Percentiles rank a stretch among this genome's conserved stretches.
Evolutionary conservation across 2,888 invertebrate species (phyloP).

Genomic region (Cerastis rubricosa): DNA sequence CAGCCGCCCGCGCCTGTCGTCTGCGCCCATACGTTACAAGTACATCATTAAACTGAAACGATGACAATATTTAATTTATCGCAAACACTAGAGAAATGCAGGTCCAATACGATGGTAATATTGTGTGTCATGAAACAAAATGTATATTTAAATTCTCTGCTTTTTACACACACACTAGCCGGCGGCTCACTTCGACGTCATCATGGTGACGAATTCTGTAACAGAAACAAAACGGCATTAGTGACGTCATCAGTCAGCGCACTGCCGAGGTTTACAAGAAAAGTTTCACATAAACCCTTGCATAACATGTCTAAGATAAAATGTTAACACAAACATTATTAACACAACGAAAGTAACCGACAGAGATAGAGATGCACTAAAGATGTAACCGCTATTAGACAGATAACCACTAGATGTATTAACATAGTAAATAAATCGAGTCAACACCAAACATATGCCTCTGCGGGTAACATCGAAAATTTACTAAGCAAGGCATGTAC

Average conservation of each 20-base stretch:
- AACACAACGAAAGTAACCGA: conserved; percentile 83
- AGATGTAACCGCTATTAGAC: conserved; percentile 81
- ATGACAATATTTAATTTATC: conserved; percentile 90
- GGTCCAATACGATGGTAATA: conserved; percentile 91
- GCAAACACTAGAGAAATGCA: conserved; percentile 92
- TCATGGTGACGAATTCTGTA: conserved; percentile 99
- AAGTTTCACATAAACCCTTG: conserved; percentile 74
- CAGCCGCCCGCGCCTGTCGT: conserved; percentile 60
- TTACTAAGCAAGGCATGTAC: conserved; percentile 69
- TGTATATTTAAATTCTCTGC: conserved; percentile 92
- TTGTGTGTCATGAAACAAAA: conserved; percentile 92
- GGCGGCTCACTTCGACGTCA: conserved; percentile 99
- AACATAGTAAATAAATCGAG: conserved; percentile 70
- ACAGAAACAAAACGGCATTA: conserved; percentile 80
- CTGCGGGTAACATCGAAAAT: conserved; percentile 32
- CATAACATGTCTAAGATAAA: conserved; percentile 74
- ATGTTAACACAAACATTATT: conserved; percentile 77
- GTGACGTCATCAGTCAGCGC: conserved; percentile 31
- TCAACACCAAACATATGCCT: conserved; percentile 70
- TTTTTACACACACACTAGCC: conserved; percentile 92
- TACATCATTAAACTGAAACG: conserved; percentile 88
- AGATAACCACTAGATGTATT: conserved; percentile 75
- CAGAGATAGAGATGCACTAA: conserved; percentile 86
- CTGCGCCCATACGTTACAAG: conserved; percentile 73
- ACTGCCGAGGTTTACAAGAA: conserved; percentile 59